Conservation (phyloP, 2,888 invertebrate species). For the Polylopha cassiicola region DNA sequence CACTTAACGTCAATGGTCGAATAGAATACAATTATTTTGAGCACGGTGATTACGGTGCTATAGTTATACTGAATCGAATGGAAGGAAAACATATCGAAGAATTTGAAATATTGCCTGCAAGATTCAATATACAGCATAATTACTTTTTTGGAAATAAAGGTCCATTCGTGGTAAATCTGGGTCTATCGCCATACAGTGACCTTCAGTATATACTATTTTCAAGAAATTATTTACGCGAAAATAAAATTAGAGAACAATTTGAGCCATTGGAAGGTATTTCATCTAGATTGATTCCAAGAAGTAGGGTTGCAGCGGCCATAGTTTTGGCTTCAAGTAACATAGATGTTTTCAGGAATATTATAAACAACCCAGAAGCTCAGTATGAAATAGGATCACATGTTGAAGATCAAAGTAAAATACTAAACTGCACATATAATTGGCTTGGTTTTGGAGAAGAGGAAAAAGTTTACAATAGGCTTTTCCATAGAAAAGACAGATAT, state of each 20-base stretch:
- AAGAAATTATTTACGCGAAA: conserved; percentile 90
- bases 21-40: conserved; percentile 94
- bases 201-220: conserved; percentile 89
- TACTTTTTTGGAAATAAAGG: conserved; percentile 93
- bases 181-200: conserved; percentile 91
- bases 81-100: conserved; percentile 82
- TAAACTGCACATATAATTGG: conserved; percentile 98
- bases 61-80: conserved; percentile 88
- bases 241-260: conserved; percentile 91
- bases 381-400: conserved; percentile 98
- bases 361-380: conserved; percentile 91
- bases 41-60: conserved; percentile 87
- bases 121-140: conserved; percentile 88
- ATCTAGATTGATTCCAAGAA: conserved; percentile 88
- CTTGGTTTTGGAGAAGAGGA: conserved; percentile 87
- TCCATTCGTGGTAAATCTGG: conserved; percentile 90
- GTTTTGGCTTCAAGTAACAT: conserved; percentile 95
- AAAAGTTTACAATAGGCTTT: conserved; percentile 84
- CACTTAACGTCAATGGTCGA: conserved; percentile 84
- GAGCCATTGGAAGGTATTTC: conserved; percentile 81
- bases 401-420: conserved; percentile 92
- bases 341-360: conserved; percentile 91
- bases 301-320: conserved; percentile 93
- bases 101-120: conserved; percentile 84
- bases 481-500: conserved; percentile 93